phyloP scores from a whole-genome alignment of 2,113 vertebrate species.

The Mesocricetus auratus region DNA sequence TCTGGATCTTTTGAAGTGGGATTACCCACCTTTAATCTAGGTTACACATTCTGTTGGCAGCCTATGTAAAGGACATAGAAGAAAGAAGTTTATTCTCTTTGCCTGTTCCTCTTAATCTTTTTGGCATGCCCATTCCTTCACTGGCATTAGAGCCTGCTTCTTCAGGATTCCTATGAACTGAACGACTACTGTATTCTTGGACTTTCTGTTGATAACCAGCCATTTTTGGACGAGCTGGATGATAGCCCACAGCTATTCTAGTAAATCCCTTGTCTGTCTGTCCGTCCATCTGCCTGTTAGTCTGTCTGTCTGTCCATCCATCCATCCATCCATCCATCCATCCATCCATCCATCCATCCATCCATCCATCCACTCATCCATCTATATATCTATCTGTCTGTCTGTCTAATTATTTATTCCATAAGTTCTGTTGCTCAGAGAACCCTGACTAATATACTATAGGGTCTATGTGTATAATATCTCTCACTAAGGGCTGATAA shows the following conservation, averaged over 20 bases:
- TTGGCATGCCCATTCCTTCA: neutral
- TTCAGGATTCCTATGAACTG: neutral
- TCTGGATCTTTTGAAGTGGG: neutral
- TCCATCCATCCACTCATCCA: neutral
- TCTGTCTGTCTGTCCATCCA: neutral
- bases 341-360: no score
- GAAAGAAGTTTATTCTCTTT: neutral
- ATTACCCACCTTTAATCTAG: neutral
- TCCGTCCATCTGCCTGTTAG: no score
- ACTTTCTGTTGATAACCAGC: neutral
- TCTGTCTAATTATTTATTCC: neutral
- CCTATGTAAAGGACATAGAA: neutral
- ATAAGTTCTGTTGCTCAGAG: neutral
- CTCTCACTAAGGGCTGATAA: neutral
- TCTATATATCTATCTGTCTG: no score
- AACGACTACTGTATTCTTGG: neutral
- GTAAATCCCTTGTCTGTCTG: neutral
- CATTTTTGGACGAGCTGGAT: neutral
- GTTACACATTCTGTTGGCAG: neutral
- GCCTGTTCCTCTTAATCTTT: neutral
- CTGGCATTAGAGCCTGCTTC: neutral
- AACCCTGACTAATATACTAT: neutral
- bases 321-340: neutral
- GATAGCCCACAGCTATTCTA: neutral
- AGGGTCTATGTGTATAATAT: neutral